These are phyloP conservation scores for Tinamus guttatus DNA, from an alignment of 2,113 vertebrate species.

Conservation along the genomic window DNA sequence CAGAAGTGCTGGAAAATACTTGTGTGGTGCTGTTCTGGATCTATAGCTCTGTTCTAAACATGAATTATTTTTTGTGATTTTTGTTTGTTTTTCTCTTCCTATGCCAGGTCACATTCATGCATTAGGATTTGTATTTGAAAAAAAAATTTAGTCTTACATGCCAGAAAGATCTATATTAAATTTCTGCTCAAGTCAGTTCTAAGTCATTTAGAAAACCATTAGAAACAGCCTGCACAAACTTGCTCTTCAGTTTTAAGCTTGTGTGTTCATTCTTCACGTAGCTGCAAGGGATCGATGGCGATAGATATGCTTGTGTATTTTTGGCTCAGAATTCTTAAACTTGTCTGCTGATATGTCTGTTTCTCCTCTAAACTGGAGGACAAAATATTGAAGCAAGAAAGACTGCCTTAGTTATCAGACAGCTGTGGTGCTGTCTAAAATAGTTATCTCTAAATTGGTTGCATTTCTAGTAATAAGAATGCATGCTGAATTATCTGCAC, in stretches of 20 bases:
- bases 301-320: not conserved
- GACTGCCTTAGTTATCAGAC: not conserved
- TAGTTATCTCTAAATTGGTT: not conserved
- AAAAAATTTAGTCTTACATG: not conserved
- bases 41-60: not conserved
- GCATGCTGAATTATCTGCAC: not conserved
- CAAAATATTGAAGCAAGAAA: not conserved
- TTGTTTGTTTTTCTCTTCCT: not conserved
- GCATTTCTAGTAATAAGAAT: not conserved
- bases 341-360: not conserved
- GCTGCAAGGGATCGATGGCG: not conserved
- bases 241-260: not conserved
- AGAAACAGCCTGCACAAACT: constrained; percentile 38
- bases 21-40: not conserved
- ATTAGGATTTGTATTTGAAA: not conserved
- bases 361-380: not conserved
- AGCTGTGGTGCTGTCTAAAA: not conserved
- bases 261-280: constrained; percentile 26
- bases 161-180: too few relatives aligned
- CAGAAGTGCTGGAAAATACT: not conserved
- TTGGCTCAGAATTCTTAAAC: not conserved
- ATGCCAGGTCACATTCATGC: not conserved
- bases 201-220: not conserved
- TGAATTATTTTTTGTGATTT: not conserved
- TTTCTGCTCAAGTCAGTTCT: too few relatives aligned